A percentile compares a stretch with the other conserved stretches of the same genome.
Conservation (phyloP, 2,113 vertebrate species). For the Lagopus muta region DNA sequence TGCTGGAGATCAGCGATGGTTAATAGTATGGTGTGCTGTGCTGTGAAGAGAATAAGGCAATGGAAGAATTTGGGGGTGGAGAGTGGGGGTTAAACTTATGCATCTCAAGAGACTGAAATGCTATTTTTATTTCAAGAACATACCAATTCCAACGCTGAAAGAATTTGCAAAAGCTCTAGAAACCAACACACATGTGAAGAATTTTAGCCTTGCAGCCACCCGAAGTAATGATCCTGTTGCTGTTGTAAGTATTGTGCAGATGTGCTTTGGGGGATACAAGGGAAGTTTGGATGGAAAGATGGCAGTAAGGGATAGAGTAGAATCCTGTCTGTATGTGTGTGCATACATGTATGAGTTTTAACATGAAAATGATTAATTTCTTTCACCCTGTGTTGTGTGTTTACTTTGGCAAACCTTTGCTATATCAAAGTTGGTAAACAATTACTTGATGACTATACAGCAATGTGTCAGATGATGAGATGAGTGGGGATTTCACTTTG, state of each 20-base stretch:
- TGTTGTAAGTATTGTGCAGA: conserved; percentile 79
- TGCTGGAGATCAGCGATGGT: background rate
- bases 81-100: background rate
- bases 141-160: conserved; percentile 96
- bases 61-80: background rate
- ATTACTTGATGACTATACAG: background rate
- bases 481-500: background rate
- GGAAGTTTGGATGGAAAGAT: background rate
- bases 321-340: background rate
- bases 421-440: background rate
- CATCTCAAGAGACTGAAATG: conserved; percentile 33
- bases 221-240: conserved; percentile 97
- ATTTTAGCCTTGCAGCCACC: conserved; percentile 94
- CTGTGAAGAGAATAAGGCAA: background rate
- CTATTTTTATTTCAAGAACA: conserved; percentile 86
- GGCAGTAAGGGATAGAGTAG: background rate
- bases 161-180: conserved; percentile 96
- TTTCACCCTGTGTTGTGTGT: background rate
- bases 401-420: background rate
- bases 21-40: background rate
- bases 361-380: background rate
- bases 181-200: conserved; percentile 89
- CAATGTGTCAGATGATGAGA: background rate
- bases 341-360: background rate
- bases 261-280: fast-evolving